These are phyloP conservation scores for Hirtodrosophila histrioides DNA, from an alignment of 2,888 invertebrate species.

Conservation along the genomic window DNA sequence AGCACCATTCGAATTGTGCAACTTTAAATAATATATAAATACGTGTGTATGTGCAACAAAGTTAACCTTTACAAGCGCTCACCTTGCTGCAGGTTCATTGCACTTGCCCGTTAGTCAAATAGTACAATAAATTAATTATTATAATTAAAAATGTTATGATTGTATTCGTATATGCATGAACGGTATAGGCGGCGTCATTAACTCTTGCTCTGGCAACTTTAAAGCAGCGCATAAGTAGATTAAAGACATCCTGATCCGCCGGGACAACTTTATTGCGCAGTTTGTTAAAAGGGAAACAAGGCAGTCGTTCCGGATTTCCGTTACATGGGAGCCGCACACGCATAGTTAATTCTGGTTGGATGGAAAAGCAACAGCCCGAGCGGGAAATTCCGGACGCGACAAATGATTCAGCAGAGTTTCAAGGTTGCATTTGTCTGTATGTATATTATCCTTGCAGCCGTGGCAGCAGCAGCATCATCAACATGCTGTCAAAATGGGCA, in stretches of 20 bases:
- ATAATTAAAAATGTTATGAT: neutral
- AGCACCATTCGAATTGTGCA: conserved; percentile 14
- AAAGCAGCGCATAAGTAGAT: too few relatives aligned
- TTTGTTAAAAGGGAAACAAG: too few relatives aligned
- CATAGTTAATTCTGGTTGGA: too few relatives aligned
- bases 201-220: too few relatives aligned
- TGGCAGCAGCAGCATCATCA: conserved; percentile 6
- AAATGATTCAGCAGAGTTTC: conserved; percentile 19
- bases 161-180: too few relatives aligned
- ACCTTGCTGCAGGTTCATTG: conserved; percentile 50
- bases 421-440: conserved; percentile 24
- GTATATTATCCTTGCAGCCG: conserved; percentile 20
- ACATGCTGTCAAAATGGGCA: conserved; percentile 46
- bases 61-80: conserved; percentile 9
- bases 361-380: neutral
- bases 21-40: neutral
- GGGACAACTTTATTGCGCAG: too few relatives aligned
- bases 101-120: conserved; percentile 27
- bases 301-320: too few relatives aligned
- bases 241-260: too few relatives aligned
- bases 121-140: neutral
- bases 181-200: too few relatives aligned
- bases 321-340: too few relatives aligned
- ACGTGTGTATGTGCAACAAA: conserved; percentile 1
- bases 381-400: neutral